Percentiles rank a stretch among this genome's conserved stretches.
phyloP scores from a whole-genome alignment of 2,113 vertebrate genomes.

The Glareola pratincola region DNA sequence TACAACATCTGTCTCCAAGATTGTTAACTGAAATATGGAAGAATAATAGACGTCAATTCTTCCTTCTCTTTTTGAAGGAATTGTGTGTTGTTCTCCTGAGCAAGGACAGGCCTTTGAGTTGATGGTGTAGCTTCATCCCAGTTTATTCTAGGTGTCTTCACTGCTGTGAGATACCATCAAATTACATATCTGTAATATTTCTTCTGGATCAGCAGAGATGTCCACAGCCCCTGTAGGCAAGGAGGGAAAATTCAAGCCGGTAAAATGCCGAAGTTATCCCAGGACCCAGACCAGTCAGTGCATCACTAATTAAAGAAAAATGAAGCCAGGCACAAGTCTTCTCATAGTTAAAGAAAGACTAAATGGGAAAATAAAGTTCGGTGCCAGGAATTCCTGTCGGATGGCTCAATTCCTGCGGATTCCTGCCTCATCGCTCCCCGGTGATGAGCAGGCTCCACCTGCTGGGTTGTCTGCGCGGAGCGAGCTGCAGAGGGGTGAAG shows the following conservation, averaged over 20 bases:
- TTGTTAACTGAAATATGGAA: background rate
- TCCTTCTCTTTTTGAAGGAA: background rate
- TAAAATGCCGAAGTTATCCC: background rate
- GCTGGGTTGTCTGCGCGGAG: background rate
- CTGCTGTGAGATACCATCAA: background rate
- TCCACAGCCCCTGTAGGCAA: background rate
- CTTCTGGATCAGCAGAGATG: background rate
- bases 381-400: accelerated
- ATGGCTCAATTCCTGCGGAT: no score
- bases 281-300: background rate
- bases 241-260: background rate
- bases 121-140: background rate
- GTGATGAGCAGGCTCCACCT: background rate
- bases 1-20: background rate
- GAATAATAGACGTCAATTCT: background rate
- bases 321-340: background rate
- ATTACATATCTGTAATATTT: accelerated
- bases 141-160: background rate
- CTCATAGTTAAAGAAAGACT: background rate
- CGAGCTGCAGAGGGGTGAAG: background rate
- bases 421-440: no score
- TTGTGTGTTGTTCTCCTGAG: background rate
- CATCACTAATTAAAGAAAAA: background rate
- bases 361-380: accelerated
- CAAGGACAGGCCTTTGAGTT: background rate